Evolutionary conservation across 2,888 invertebrate species (phyloP).

Genomic region (Dicyrtomina minuta): DNA sequence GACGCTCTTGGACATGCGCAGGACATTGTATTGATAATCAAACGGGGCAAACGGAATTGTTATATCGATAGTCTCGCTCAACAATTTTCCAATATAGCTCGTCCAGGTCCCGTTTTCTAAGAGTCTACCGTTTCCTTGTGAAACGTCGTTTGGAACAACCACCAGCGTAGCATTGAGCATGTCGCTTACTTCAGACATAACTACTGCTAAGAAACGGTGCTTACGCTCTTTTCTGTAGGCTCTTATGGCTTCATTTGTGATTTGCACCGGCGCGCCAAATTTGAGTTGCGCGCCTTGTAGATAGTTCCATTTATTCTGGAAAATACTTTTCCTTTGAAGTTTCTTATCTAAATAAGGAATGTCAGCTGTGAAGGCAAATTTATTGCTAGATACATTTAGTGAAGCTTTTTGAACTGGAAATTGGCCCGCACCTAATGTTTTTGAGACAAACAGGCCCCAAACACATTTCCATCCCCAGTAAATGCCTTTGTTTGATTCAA

Average conservation of each 20-base stretch:
- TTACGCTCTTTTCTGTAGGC: background rate
- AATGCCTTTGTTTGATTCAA: too few species aligned
- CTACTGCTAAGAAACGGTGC: background rate
- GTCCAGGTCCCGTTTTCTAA: conserved; percentile 1
- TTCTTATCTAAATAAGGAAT: too few species aligned
- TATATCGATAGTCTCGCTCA: background rate
- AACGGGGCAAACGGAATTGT: conserved; percentile 6
- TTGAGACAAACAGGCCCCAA: too few species aligned
- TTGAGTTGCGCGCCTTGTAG: too few species aligned
- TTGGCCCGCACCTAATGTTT: too few species aligned
- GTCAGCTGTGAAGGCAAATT: too few species aligned
- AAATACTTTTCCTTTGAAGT: background rate
- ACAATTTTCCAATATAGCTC: background rate
- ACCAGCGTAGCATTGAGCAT: conserved; percentile 1
- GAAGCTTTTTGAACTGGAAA: too few species aligned
- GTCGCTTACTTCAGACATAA: background rate
- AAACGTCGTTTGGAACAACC: background rate
- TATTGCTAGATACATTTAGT: too few species aligned
- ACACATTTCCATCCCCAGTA: too few species aligned
- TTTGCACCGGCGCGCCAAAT: too few species aligned
- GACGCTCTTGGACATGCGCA: conserved; percentile 14
- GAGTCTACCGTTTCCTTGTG: background rate
- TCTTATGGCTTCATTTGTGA: too few species aligned
- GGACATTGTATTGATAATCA: background rate
- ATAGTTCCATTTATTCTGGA: too few species aligned